These are phyloP conservation scores for Crioceris asparagi DNA, from an alignment of 2,888 invertebrate species.

Conservation along the genomic window DNA sequence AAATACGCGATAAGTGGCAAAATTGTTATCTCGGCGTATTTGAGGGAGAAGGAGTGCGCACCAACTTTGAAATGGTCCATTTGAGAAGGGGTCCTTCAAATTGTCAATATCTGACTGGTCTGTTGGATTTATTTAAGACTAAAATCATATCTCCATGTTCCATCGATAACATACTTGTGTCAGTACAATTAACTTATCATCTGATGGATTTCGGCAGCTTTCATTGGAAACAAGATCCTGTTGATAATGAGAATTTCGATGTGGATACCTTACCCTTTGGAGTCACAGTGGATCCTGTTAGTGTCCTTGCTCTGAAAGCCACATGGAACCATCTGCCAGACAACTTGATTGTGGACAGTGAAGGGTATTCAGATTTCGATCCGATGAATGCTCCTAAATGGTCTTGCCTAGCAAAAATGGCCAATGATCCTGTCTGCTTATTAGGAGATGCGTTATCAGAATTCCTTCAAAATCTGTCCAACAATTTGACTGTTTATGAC, in stretches of 20 bases:
- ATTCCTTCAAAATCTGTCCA: slow-evolving; percentile 49
- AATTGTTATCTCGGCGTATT: slow-evolving; percentile 71
- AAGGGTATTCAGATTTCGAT: slow-evolving; percentile 79
- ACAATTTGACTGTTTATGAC: slow-evolving; percentile 41
- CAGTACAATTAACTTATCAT: slow-evolving; percentile 64
- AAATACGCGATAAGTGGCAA: slow-evolving; percentile 73
- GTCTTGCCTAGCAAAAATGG: slow-evolving; percentile 57
- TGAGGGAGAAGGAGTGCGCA: slow-evolving; percentile 60
- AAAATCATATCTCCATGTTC: slow-evolving; percentile 60
- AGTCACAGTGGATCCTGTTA: slow-evolving; percentile 69
- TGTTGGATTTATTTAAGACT: slow-evolving; percentile 80
- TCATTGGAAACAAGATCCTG: slow-evolving; percentile 53
- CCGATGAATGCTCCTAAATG: slow-evolving; percentile 72
- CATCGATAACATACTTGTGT: slow-evolving; percentile 56
- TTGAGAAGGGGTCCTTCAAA: slow-evolving; percentile 69
- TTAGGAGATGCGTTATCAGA: slow-evolving; percentile 65
- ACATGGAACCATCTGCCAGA: slow-evolving; percentile 83
- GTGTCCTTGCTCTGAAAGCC: slow-evolving; percentile 63
- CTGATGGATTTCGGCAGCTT: slow-evolving; percentile 41
- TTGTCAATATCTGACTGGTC: slow-evolving; percentile 71
- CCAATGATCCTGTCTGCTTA: slow-evolving; percentile 61
- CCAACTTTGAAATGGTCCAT: slow-evolving; percentile 85
- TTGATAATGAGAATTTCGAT: slow-evolving; percentile 46
- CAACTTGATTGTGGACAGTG: slow-evolving; percentile 77
- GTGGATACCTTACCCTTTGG: slow-evolving; percentile 63